Evolutionary conservation across 2,113 vertebrate species (phyloP), one percentile per base, ranked within the genome.

Genomic region (Paracanthobrama guichenoti): DNA sequence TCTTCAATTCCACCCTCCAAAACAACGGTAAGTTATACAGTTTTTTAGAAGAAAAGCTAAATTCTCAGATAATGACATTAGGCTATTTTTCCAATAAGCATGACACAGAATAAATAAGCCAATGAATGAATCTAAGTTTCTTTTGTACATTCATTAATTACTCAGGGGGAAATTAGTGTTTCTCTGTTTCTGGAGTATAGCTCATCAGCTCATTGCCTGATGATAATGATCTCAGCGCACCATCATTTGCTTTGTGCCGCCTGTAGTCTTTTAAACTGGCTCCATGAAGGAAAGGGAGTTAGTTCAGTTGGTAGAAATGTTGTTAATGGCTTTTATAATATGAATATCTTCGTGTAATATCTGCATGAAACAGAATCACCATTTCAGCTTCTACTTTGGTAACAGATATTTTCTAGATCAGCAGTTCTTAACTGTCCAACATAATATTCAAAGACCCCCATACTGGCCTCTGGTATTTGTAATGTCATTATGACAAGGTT

Each of bases 201-300:
- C 78, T 81, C 82, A 80, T 83, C 81, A 81, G 44, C 62, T 84
- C 82, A 69, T 60, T 57, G 24, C 71, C 44, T 46, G 82, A 81
- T 26, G 42, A 72, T 84, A 76, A 76, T 81, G 76, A 84, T 75
- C 24, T 67, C 62, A 24, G 26, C 81, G 76, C 28, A 50, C 66
- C 66, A 72, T 84, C 66, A 55, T 77, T 44, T 64, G 14, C 60
- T 75, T 22, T 67, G 39, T 80, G 26, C 20, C 10, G 6, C 57
- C 55, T 66, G 11, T 79, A 44, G 57, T 46, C 76, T 50, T n/a
- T 44, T 55, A 62, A 50, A 46, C 50, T 22, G 75, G 44, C 60
- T 80, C 60, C 46, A 66, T 11, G 7, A 62, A 62, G 24, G 74
- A 8, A 26, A 67, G 48, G 26, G 24, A 79, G 62, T 67, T 60